A percentile compares a stretch with the other conserved stretches of the same genome.
Conservation (phyloP, 1,140 invertebrate genomes). For the Platyura marginata region DNA sequence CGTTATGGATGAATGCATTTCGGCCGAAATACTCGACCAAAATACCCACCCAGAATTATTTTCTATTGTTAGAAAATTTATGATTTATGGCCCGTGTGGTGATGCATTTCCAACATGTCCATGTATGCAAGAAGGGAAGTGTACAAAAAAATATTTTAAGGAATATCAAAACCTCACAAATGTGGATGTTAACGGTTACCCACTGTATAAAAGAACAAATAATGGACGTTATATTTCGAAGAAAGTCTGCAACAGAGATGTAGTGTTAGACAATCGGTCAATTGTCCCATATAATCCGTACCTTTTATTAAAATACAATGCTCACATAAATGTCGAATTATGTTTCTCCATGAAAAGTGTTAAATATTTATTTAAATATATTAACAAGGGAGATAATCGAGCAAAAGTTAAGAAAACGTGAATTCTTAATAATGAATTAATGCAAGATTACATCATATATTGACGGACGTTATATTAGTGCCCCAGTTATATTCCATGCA, state of each 20-base stretch:
- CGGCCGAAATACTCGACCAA: conserved; percentile 31
- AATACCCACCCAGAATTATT: conserved; percentile 20
- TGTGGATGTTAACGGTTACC: conserved; percentile 23
- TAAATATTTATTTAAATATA: conserved; percentile 30
- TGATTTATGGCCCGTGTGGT: conserved; percentile 36
- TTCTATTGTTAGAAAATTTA: conserved; percentile 24
- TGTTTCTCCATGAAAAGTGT: conserved; percentile 30
- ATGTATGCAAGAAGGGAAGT: conserved; percentile 14
- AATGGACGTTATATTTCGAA: not conserved
- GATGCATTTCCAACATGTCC: conserved; percentile 21
- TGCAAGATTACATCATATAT: not conserved
- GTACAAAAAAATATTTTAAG: conserved; percentile 12
- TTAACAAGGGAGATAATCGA: conserved; percentile 25
- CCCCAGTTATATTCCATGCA: not conserved
- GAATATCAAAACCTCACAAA: conserved; percentile 8
- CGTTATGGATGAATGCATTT: conserved; percentile 29
- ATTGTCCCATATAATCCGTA: conserved; percentile 32
- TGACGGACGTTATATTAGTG: not conserved
- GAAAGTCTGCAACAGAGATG: conserved; percentile 7
- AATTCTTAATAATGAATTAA: not conserved
- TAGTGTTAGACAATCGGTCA: conserved; percentile 27
- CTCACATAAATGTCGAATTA: conserved; percentile 30
- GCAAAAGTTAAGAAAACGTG: conserved; percentile 6
- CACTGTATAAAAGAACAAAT: conserved; percentile 14
- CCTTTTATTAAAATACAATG: conserved; percentile 27